These are phyloP conservation scores for Cylindroiulus punctatus DNA, from an alignment of 2,888 invertebrate species.

Conservation along the genomic window DNA sequence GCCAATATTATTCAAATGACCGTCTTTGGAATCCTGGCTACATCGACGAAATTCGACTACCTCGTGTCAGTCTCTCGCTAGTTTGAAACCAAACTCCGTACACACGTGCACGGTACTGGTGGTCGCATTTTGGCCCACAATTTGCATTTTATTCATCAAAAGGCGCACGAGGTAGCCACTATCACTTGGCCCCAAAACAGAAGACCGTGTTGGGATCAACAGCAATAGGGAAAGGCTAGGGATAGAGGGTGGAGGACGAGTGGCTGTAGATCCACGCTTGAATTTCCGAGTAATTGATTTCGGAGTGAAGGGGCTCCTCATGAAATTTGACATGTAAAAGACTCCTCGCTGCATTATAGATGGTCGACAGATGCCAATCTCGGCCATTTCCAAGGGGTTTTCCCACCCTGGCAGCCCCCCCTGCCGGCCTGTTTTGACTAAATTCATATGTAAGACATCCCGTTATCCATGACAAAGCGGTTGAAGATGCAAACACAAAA, in stretches of 20 bases:
- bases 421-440: neutral
- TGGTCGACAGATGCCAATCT: conserved; percentile 36
- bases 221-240: neutral
- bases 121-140: neutral
- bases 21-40: neutral
- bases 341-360: conserved; percentile 49
- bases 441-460: conserved; percentile 18
- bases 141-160: neutral
- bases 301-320: conserved; percentile 47
- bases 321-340: conserved; percentile 51
- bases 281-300: conserved; percentile 47
- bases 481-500: conserved; percentile 18
- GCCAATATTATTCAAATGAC: neutral
- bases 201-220: conserved; percentile 18
- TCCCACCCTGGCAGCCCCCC: neutral
- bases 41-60: neutral
- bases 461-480: conserved; percentile 8
- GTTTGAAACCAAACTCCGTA: neutral
- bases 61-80: neutral
- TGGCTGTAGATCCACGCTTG: conserved; percentile 13
- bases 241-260: neutral
- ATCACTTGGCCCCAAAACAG: conserved; percentile 8
- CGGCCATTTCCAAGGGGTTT: conserved; percentile 8
- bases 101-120: neutral
- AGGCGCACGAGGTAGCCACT: neutral